Percentiles rank a stretch among this genome's conserved stretches.
phyloP scores from a whole-genome alignment of 2,888 invertebrate species.

The Apamea epomidion region DNA sequence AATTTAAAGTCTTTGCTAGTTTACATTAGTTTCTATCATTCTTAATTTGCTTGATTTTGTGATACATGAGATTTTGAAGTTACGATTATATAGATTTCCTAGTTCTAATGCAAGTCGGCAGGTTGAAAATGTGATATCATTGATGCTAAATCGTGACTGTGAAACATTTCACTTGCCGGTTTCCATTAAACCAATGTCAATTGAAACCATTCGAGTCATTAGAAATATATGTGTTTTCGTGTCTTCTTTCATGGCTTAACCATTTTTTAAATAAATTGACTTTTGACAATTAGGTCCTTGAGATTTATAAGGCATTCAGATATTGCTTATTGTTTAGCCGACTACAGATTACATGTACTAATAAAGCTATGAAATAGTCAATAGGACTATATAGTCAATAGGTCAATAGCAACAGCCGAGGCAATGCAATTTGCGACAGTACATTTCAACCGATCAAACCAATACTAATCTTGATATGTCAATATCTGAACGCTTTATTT shows the following conservation, averaged over 20 bases:
- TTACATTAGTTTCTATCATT: slow-evolving; percentile 59
- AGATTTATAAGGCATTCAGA: slow-evolving; percentile 54
- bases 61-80: slow-evolving; percentile 66
- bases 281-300: slow-evolving; percentile 35
- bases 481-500: slow-evolving; percentile 61
- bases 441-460: slow-evolving; percentile 13
- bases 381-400: slow-evolving; percentile 31
- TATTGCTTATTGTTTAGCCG: slow-evolving; percentile 33
- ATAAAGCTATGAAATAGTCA: neutral
- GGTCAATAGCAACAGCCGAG: slow-evolving; percentile 1
- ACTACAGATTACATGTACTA: neutral
- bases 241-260: slow-evolving; percentile 44
- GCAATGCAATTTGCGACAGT: slow-evolving; percentile 16
- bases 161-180: slow-evolving; percentile 29
- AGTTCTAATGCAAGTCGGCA: slow-evolving; percentile 50
- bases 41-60: slow-evolving; percentile 65
- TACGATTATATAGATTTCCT: slow-evolving; percentile 52
- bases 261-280: slow-evolving; percentile 47
- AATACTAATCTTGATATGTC: slow-evolving; percentile 17
- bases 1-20: slow-evolving; percentile 64
- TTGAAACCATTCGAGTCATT: slow-evolving; percentile 64
- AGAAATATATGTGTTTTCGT: slow-evolving; percentile 60
- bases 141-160: neutral
- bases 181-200: slow-evolving; percentile 54
- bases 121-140: neutral